Evolutionary conservation across 2,113 vertebrate species (phyloP).

Genomic region (Heteronetta atricapilla): DNA sequence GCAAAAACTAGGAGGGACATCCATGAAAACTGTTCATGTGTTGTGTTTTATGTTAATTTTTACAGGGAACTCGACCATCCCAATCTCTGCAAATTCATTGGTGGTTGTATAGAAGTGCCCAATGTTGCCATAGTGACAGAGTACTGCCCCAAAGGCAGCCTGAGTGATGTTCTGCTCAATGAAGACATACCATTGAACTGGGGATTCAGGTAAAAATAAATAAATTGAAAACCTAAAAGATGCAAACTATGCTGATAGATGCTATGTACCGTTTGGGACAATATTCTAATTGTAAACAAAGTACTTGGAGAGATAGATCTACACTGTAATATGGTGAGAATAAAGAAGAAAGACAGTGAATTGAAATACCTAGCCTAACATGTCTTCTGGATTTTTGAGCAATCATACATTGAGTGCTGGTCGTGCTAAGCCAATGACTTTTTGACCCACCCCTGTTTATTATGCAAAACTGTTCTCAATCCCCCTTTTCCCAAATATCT

Average conservation of each 20-base stretch:
- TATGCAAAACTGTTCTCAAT: neutral
- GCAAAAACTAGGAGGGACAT: neutral
- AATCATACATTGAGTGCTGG: neutral
- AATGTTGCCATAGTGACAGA: conserved; percentile 86
- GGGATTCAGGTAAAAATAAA: conserved; percentile 81
- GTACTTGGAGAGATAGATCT: neutral
- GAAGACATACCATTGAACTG: conserved; percentile 88
- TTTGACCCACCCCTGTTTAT: neutral
- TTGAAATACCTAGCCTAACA: neutral
- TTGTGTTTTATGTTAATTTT: conserved; percentile 47
- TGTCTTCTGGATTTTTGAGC: neutral
- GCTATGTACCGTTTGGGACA: neutral
- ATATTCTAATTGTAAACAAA: neutral
- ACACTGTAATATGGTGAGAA: neutral
- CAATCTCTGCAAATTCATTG: conserved; percentile 88
- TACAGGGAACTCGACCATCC: conserved; percentile 88
- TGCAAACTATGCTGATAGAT: neutral
- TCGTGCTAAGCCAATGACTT: neutral
- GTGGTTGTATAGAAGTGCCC: conserved; percentile 83
- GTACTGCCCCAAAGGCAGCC: conserved; percentile 88
- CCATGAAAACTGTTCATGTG: neutral
- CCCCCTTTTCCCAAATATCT: neutral
- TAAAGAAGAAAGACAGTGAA: neutral
- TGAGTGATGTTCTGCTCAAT: conserved; percentile 82
- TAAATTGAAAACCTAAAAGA: neutral